These are phyloP conservation scores for Gymnodraco acuticeps DNA, from an alignment of 2,797 vertebrate species.

Conservation along the genomic window DNA sequence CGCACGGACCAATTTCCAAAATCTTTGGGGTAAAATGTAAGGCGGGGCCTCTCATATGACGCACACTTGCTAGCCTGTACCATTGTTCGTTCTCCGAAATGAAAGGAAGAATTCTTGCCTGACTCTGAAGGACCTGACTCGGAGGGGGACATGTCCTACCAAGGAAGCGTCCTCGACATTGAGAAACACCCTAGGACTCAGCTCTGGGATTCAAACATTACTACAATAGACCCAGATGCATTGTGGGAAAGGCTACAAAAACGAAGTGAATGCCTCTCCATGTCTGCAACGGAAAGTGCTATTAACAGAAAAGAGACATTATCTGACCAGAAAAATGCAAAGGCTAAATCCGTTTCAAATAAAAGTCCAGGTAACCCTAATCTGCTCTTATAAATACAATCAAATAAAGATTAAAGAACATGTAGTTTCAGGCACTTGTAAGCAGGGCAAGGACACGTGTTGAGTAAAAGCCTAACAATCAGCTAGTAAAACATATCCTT, in stretches of 20 bases:
- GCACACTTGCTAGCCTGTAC: too few species aligned
- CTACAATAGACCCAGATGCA: conserved; percentile 20
- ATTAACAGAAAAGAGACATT: not conserved
- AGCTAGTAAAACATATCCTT: too few species aligned
- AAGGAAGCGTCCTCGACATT: too few species aligned
- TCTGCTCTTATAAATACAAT: not conserved
- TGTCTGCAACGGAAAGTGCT: not conserved
- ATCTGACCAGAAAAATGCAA: not conserved
- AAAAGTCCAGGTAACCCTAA: not conserved
- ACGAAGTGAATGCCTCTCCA: not conserved
- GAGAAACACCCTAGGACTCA: not conserved
- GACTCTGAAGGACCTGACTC: too few species aligned
- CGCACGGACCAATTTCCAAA: too few species aligned
- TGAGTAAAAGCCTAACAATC: not conserved
- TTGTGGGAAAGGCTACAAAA: not conserved
- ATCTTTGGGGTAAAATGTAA: too few species aligned
- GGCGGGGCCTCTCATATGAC: too few species aligned
- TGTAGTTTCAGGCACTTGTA: not conserved
- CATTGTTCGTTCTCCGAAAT: too few species aligned
- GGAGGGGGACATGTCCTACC: too few species aligned
- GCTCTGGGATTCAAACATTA: conserved; percentile 7
- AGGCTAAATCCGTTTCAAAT: not conserved
- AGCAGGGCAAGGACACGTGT: not conserved
- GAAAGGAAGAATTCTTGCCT: too few species aligned
- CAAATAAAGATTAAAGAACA: conserved; percentile 4